Percentiles rank a stretch among this genome's conserved stretches.
These are phyloP conservation scores for Verasper variegatus DNA, from an alignment of 2,113 vertebrate genomes.

Conservation along the genomic window DNA sequence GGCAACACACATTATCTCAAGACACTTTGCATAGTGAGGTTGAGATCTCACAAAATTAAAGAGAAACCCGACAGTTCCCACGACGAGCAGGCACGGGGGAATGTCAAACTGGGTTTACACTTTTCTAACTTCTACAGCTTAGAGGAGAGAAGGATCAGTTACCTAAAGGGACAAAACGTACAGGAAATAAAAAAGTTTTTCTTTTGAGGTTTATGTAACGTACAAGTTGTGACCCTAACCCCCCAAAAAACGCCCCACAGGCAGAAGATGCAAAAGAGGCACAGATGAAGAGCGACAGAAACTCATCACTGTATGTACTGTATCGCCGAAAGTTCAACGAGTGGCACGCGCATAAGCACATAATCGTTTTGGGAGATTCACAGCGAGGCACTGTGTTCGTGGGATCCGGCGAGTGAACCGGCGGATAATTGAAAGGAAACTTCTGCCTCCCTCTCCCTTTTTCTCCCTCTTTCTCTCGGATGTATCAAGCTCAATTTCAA, in stretches of 20 bases:
- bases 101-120: no score
- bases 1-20: no score
- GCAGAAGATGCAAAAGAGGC: not conserved
- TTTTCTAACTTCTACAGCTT: no score
- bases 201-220: no score
- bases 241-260: not conserved
- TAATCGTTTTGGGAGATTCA: not conserved
- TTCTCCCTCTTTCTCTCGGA: not conserved
- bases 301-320: not conserved
- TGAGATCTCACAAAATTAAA: no score
- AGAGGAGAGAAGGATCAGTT: no score
- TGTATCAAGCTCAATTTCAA: slow-evolving; percentile 20
- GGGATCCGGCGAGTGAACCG: not conserved
- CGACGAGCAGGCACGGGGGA: no score
- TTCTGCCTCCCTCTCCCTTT: not conserved
- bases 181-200: no score
- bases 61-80: no score
- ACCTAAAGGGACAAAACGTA: no score
- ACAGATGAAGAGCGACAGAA: not conserved
- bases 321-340: not conserved
- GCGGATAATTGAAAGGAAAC: not conserved
- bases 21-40: no score
- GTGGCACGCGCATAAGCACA: not conserved
- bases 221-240: not conserved
- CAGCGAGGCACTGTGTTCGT: not conserved